Evolutionary conservation across 2,113 vertebrate genomes (phyloP).

Genomic region (Cettia cetti): DNA sequence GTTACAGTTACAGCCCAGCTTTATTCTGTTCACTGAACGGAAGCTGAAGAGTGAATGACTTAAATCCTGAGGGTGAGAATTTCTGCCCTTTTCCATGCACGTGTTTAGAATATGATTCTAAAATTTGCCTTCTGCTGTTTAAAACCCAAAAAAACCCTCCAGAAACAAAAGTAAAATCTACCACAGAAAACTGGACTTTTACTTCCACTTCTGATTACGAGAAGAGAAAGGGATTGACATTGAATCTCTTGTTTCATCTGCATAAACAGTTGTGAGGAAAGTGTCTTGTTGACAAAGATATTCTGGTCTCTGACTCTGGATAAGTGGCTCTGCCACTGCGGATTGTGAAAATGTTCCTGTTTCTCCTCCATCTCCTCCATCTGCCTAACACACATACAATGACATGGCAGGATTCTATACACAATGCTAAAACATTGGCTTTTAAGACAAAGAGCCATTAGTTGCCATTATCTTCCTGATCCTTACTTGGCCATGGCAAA

Average conservation of each 20-base stretch:
- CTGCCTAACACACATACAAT: not conserved
- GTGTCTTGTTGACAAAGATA: not conserved
- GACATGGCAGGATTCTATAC: not conserved
- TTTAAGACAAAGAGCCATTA: not conserved
- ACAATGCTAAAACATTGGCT: not conserved
- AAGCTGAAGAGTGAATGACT: not conserved
- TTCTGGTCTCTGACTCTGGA: not conserved
- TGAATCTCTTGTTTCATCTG: not conserved
- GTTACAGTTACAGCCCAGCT: fast-evolving
- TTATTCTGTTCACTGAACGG: not conserved
- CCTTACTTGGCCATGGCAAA: not conserved
- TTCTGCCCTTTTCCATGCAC: not conserved
- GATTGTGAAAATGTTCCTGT: not conserved
- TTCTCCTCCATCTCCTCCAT: not conserved
- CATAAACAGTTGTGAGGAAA: not conserved
- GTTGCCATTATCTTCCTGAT: not conserved
- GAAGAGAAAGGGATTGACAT: not conserved
- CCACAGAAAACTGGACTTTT: not conserved
- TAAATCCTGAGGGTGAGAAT: not conserved
- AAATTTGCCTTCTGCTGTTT: not conserved
- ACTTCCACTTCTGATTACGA: not conserved
- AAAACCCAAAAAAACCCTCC: not conserved
- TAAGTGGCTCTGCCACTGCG: not conserved
- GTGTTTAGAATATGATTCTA: not conserved
- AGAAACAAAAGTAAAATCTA: not conserved